phyloP scores from a whole-genome alignment of 1,140 invertebrate genomes.

The Cherax quadricarinatus region DNA sequence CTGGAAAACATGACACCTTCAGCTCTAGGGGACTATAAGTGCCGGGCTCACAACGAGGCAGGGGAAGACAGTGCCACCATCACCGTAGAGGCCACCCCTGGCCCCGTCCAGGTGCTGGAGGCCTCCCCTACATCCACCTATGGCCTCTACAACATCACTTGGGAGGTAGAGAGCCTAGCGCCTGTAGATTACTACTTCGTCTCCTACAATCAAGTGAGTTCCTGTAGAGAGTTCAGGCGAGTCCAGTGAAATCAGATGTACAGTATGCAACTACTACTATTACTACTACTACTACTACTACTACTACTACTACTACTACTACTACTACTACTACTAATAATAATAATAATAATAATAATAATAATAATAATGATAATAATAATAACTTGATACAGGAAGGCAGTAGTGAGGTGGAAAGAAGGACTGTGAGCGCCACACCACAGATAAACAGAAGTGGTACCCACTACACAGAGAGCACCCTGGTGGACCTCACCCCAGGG shows the following conservation, averaged over 20 bases:
- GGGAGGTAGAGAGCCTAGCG: constrained; percentile 33
- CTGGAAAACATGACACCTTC: not conserved
- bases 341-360: no score
- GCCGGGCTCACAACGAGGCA: constrained; percentile 31
- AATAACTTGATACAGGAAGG: not conserved
- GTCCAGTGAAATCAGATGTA: no score
- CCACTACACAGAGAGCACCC: constrained; percentile 16
- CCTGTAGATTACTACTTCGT: constrained; percentile 20
- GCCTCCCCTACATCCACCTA: not conserved
- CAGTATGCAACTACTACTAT: no score
- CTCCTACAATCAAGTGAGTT: constrained; percentile 17
- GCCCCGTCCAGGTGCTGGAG: constrained; percentile 8
- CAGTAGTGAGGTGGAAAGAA: not conserved
- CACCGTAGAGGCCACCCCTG: constrained; percentile 22
- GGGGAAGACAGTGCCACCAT: constrained; percentile 28
- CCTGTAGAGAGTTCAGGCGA: no score
- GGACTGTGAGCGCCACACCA: not conserved
- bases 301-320: no score
- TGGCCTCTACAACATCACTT: constrained; percentile 27
- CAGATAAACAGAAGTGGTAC: not conserved
- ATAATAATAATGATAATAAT: no score
- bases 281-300: no score
- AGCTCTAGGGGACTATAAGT: constrained; percentile 46
- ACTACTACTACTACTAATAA: no score
- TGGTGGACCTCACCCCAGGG: constrained; percentile 16